These are phyloP conservation scores for Salminus brasiliensis DNA, from an alignment of 2,113 vertebrate genomes.

Conservation along the genomic window DNA sequence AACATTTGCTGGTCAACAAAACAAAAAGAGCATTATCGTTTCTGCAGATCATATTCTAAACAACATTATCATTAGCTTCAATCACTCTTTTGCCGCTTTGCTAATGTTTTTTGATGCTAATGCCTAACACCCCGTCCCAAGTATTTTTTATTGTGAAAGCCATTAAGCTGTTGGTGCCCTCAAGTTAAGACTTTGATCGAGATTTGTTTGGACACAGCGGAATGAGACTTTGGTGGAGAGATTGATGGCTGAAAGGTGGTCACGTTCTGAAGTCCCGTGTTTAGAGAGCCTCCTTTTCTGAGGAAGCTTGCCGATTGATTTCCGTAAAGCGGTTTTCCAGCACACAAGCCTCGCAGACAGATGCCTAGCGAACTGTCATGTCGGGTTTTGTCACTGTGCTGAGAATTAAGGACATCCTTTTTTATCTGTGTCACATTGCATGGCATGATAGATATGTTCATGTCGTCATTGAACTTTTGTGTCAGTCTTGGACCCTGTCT, in stretches of 20 bases:
- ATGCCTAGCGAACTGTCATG: constrained; percentile 33
- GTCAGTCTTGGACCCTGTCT: constrained; percentile 11
- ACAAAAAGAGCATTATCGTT: not conserved
- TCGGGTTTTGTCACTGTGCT: constrained; percentile 23
- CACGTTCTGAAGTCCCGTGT: constrained; percentile 15
- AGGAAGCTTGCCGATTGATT: constrained; percentile 40
- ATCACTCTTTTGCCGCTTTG: not conserved
- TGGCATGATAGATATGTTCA: constrained; percentile 38
- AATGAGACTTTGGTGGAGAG: constrained; percentile 14
- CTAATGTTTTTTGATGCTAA: constrained; percentile 14
- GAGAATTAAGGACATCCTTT: constrained; percentile 43
- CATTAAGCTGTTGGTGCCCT: constrained; percentile 20
- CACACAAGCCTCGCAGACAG: constrained; percentile 5
- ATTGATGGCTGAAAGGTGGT: constrained; percentile 42
- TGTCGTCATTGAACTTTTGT: constrained; percentile 29
- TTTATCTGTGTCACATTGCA: constrained; percentile 36
- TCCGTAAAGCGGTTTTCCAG: constrained; percentile 45
- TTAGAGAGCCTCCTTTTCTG: constrained; percentile 2
- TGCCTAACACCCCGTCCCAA: not conserved
- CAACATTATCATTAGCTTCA: constrained; percentile 19
- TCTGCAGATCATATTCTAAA: constrained; percentile 6
- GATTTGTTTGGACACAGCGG: constrained; percentile 30
- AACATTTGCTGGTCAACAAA: constrained; percentile 10
- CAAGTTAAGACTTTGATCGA: constrained; percentile 15
- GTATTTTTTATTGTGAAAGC: constrained; percentile 7